phyloP scores from a whole-genome alignment of 1,140 invertebrate species.

The Chionoecetes opilio region DNA sequence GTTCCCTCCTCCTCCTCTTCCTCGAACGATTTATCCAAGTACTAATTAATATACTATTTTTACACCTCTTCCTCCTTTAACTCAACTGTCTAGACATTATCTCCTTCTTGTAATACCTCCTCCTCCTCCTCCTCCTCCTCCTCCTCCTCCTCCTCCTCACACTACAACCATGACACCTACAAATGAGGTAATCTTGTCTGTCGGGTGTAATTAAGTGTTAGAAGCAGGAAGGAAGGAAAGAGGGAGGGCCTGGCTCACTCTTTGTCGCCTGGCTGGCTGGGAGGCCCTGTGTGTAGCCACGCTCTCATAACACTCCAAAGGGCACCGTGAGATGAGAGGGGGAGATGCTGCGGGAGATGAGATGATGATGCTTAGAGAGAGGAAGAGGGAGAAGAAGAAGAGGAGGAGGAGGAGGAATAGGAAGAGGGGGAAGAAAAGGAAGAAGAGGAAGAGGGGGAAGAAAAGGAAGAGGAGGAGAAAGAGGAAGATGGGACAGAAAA shows the following conservation, averaged over 20 bases:
- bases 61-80: neutral
- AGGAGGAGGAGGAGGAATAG: too few species aligned
- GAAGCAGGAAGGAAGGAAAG: neutral
- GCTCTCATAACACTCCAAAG: neutral
- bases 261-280: neutral
- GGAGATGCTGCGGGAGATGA: neutral
- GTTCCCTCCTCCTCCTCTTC: neutral
- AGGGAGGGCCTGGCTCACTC: neutral
- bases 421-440: neutral
- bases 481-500: too few species aligned
- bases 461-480: neutral
- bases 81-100: neutral
- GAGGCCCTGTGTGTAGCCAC: neutral
- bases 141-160: neutral
- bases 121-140: neutral
- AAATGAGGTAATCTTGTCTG: conserved; percentile 66
- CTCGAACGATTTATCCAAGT: neutral
- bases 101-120: neutral
- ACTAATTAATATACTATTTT: too few species aligned
- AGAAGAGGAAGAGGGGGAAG: neutral
- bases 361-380: neutral
- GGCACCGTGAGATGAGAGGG: neutral
- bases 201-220: conserved; percentile 51
- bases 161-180: neutral
- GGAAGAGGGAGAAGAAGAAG: neutral